Conservation (phyloP, 2,888 invertebrate species). For the Buathra laborator region DNA sequence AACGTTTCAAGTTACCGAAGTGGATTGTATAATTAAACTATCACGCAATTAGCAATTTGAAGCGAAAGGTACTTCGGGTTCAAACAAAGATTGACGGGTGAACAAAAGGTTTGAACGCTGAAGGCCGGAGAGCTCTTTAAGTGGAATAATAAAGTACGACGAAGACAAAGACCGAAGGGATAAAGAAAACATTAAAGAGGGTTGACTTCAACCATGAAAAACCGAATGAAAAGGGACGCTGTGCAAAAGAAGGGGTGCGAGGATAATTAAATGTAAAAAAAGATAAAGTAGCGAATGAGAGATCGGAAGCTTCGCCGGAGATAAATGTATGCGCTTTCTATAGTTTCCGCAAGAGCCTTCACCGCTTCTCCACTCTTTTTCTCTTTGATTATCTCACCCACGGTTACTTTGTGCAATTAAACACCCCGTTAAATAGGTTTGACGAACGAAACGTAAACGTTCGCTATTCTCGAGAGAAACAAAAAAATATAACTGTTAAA, state of each 20-base stretch:
- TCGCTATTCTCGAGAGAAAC: neutral
- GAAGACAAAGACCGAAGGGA: conserved; percentile 34
- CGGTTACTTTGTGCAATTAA: conserved; percentile 51
- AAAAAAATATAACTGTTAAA: neutral
- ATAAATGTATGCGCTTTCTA: conserved; percentile 28
- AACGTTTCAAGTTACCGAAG: neutral
- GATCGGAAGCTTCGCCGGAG: conserved; percentile 23
- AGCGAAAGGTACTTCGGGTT: neutral
- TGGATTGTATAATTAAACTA: conserved; percentile 1
- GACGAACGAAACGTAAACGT: conserved; percentile 4
- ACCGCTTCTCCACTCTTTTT: neutral
- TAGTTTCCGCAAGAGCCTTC: conserved; percentile 11
- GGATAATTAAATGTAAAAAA: conserved; percentile 36
- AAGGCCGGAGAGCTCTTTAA: conserved; percentile 13
- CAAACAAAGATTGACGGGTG: conserved; percentile 11
- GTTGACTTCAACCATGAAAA: conserved; percentile 17
- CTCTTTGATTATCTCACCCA: neutral
- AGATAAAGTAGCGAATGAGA: conserved; percentile 35
- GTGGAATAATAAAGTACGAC: conserved; percentile 28
- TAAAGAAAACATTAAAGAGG: conserved; percentile 37
- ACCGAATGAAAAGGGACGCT: neutral
- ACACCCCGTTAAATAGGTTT: conserved; percentile 38
- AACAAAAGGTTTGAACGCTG: conserved; percentile 17
- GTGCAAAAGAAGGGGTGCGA: neutral
- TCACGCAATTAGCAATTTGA: conserved; percentile 10